Evolutionary conservation across 1,140 invertebrate species (phyloP).

Genomic region (Drosophila prosaltans): DNA sequence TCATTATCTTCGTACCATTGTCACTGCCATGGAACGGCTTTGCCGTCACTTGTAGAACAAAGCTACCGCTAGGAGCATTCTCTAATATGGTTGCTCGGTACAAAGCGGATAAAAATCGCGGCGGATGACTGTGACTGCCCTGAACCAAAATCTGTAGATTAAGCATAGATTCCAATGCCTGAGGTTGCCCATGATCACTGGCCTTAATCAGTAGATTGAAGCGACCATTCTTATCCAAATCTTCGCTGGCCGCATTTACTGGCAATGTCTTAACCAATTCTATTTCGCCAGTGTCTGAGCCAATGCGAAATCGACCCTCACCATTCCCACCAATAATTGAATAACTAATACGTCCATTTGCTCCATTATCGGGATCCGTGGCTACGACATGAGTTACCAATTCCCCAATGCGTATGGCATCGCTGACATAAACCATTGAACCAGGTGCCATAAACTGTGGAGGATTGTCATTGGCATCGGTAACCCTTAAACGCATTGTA

Average conservation of each 20-base stretch:
- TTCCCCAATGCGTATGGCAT: constrained; percentile 85
- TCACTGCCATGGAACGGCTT: constrained; percentile 86
- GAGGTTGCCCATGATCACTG: constrained; percentile 90
- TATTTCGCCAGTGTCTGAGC: constrained; percentile 90
- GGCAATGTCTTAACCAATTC: constrained; percentile 89
- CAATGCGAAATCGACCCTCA: constrained; percentile 90
- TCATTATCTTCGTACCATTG: constrained; percentile 55
- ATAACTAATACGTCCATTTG: constrained; percentile 94
- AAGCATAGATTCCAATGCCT: constrained; percentile 86
- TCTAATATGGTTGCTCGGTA: constrained; percentile 93
- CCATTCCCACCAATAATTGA: constrained; percentile 92
- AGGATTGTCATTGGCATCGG: constrained; percentile 94
- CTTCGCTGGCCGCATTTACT: constrained; percentile 39
- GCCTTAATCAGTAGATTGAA: constrained; percentile 91
- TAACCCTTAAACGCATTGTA: constrained; percentile 91
- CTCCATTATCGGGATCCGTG: constrained; percentile 91
- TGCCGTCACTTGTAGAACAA: constrained; percentile 90
- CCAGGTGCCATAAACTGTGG: constrained; percentile 88
- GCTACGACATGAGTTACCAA: constrained; percentile 91
- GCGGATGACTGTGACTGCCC: constrained; percentile 90
- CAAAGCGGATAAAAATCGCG: constrained; percentile 89
- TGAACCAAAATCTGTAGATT: constrained; percentile 88
- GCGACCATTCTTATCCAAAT: constrained; percentile 78
- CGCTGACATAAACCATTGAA: constrained; percentile 83
- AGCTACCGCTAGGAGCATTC: constrained; percentile 89